A percentile compares a stretch with the other conserved stretches of the same genome.
phyloP scores from a whole-genome alignment of 2,888 invertebrate species.

The Orchesellides sinensis region DNA sequence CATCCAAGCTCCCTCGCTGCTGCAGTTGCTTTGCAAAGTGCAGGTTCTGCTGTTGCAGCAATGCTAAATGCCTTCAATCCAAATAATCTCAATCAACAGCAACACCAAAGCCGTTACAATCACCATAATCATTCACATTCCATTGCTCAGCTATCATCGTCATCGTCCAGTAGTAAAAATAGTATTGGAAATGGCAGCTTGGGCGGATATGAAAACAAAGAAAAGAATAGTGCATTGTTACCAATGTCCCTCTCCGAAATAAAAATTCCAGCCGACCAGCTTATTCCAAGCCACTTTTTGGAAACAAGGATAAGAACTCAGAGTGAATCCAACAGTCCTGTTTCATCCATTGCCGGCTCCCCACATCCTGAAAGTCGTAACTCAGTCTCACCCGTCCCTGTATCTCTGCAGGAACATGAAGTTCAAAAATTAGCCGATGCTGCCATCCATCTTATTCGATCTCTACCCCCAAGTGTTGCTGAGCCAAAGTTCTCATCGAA shows the following conservation, averaged over 20 bases:
- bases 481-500: constrained; percentile 73
- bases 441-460: constrained; percentile 69
- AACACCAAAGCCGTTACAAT: constrained; percentile 38
- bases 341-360: constrained; percentile 62
- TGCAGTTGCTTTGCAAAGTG: constrained; percentile 8
- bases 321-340: constrained; percentile 69
- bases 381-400: constrained; percentile 71
- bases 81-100: constrained; percentile 33
- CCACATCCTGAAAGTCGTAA: constrained; percentile 70
- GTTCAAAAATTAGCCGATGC: constrained; percentile 71
- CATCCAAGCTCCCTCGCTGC: background rate
- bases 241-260: constrained; percentile 44
- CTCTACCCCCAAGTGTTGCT: constrained; percentile 66
- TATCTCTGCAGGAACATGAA: constrained; percentile 72
- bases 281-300: constrained; percentile 72
- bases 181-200: background rate
- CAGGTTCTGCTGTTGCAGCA: background rate
- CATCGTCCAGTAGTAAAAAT: background rate
- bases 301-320: constrained; percentile 70
- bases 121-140: constrained; percentile 37
- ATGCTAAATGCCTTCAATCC: constrained; percentile 24
- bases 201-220: background rate
- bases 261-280: constrained; percentile 69
- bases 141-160: constrained; percentile 23
- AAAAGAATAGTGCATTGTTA: background rate